phyloP scores from a whole-genome alignment of 30 jellyfish, hydroid and myxozoan genomes.

The Chrysaora quinquecirrha region DNA sequence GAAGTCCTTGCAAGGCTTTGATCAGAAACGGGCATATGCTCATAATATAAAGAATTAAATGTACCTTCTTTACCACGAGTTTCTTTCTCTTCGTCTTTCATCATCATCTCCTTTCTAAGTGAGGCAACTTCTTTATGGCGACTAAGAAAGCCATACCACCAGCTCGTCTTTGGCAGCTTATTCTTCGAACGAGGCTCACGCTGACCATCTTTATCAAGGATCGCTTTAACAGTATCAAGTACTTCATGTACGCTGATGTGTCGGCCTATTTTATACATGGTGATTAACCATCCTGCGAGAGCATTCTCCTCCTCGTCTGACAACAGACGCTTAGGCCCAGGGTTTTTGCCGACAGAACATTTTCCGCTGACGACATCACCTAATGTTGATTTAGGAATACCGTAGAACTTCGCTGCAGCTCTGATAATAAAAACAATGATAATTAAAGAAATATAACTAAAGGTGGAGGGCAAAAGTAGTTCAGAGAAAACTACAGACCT shows the following conservation, averaged over 20 bases:
- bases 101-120: slow-evolving; percentile 5
- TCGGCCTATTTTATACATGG: slow-evolving; percentile 53
- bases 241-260: slow-evolving; percentile 45
- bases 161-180: slow-evolving; percentile 57
- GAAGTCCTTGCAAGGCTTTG: too few species aligned
- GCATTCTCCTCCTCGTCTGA: slow-evolving; percentile 46
- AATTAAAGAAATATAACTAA: too few species aligned
- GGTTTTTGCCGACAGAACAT: slow-evolving; percentile 9
- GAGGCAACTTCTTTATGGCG: slow-evolving; percentile 70
- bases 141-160: slow-evolving; percentile 77
- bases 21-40: too few species aligned
- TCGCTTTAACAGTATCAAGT: slow-evolving; percentile 52
- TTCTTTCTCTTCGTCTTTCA: neutral
- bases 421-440: too few species aligned
- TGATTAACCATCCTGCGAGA: slow-evolving; percentile 59
- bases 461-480: too few species aligned
- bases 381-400: slow-evolving; percentile 50
- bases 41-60: too few species aligned
- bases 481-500: too few species aligned
- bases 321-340: slow-evolving; percentile 43
- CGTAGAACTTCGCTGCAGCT: slow-evolving; percentile 43
- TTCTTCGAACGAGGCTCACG: slow-evolving; percentile 55
- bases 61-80: neutral
- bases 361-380: slow-evolving; percentile 55
- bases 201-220: slow-evolving; percentile 52